Evolutionary conservation across 2,797 vertebrate species (phyloP).

Genomic region (Sebastes wilsoni): DNA sequence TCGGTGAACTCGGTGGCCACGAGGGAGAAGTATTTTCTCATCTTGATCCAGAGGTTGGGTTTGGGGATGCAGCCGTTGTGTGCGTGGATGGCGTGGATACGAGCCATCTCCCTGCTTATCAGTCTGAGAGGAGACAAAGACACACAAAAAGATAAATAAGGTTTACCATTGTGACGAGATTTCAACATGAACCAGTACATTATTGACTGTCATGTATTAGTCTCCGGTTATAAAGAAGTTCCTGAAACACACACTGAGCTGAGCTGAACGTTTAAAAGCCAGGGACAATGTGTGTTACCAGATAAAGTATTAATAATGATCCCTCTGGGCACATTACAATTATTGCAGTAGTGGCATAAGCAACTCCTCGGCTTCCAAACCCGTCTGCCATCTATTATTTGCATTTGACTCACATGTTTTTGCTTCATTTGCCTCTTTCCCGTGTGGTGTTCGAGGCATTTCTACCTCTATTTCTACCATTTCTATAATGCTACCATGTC

Average conservation of each 20-base stretch:
- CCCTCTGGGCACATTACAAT: neutral
- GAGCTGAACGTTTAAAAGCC: neutral
- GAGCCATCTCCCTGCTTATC: conserved; percentile 94
- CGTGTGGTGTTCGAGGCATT: rapidly evolving
- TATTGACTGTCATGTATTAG: neutral
- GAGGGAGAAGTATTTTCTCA: conserved; percentile 90
- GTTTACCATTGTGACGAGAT: neutral
- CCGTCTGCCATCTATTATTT: neutral
- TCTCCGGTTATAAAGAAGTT: neutral
- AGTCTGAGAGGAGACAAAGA: conserved; percentile 75
- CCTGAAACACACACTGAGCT: neutral
- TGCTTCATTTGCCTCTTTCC: conserved; percentile 10
- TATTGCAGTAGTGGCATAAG: neutral
- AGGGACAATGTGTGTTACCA: neutral
- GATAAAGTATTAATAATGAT: neutral
- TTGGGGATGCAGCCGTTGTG: conserved; percentile 94
- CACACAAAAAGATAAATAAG: neutral
- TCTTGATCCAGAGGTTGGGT: conserved; percentile 94
- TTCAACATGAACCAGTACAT: neutral
- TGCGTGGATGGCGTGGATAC: conserved; percentile 93
- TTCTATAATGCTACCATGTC: neutral
- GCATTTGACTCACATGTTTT: neutral
- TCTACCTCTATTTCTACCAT: neutral
- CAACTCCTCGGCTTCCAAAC: neutral
- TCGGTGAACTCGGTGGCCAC: conserved; percentile 91